Conservation (phyloP, 2,113 vertebrate species). For the Datnioides undecimradiatus region DNA sequence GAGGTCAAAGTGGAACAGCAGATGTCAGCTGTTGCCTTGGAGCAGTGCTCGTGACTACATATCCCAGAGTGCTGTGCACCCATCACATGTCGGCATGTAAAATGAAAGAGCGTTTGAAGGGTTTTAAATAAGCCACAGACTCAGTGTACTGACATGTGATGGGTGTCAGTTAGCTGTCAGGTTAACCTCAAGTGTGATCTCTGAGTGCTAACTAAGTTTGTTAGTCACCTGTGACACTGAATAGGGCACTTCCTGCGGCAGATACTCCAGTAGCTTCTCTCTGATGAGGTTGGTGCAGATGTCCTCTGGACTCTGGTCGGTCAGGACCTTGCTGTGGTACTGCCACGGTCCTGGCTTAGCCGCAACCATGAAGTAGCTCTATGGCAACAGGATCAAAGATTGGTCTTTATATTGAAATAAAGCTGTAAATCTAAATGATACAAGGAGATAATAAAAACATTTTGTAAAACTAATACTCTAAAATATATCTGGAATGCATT, state of each 20-base stretch:
- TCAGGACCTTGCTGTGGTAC: slow-evolving; percentile 93
- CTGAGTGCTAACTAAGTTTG: neutral
- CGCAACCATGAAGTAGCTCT: slow-evolving; percentile 89
- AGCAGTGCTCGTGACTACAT: neutral
- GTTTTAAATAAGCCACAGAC: slow-evolving; percentile 1
- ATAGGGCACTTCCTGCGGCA: slow-evolving; percentile 95
- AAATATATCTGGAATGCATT: too few species aligned
- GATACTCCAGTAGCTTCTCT: slow-evolving; percentile 91
- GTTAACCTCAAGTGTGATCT: neutral
- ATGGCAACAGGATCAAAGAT: neutral
- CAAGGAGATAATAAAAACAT: neutral
- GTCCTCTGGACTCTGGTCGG: slow-evolving; percentile 91
- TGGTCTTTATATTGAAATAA: neutral
- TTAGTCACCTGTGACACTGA: slow-evolving; percentile 87
- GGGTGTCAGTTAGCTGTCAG: slow-evolving; percentile 21
- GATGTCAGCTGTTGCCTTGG: neutral
- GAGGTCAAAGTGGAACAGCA: neutral
- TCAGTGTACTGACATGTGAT: slow-evolving; percentile 11
- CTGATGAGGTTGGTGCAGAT: slow-evolving; percentile 90
- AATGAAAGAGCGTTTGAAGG: neutral
- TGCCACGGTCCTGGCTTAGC: slow-evolving; percentile 92
- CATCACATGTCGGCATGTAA: neutral
- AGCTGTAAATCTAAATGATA: neutral
- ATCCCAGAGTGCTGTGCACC: neutral
- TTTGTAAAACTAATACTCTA: neutral